phyloP scores from a whole-genome alignment of 53 echinoderm and acorn worm genomes.

The Astropecten irregularis region DNA sequence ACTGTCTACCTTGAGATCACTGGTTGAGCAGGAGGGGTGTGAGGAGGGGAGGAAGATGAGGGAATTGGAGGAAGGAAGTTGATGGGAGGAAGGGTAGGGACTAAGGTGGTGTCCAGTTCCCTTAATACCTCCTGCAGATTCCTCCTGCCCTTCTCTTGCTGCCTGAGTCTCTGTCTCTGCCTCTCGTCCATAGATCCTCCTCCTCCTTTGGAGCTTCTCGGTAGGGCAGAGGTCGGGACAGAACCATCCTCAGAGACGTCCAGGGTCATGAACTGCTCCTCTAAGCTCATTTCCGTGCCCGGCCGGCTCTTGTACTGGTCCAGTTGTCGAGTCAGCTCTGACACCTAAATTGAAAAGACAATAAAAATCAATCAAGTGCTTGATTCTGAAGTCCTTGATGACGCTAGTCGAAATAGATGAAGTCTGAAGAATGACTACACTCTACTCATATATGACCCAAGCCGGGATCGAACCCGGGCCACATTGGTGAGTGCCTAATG shows the following conservation, averaged over 20 bases:
- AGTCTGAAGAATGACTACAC: too few relatives aligned
- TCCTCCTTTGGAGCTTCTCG: conserved; percentile 53
- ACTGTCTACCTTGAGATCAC: background rate
- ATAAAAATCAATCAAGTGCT: too few relatives aligned
- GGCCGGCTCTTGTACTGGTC: conserved; percentile 67
- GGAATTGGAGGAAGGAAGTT: too few relatives aligned
- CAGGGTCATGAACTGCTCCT: conserved; percentile 99
- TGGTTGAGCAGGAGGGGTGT: background rate
- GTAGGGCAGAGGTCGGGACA: conserved; percentile 18
- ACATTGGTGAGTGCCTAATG: too few relatives aligned
- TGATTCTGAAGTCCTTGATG: too few relatives aligned
- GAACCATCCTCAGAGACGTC: conserved; percentile 57
- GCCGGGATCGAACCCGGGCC: too few relatives aligned
- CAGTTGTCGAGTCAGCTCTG: conserved; percentile 78
- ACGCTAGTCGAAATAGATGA: too few relatives aligned
- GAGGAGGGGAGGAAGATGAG: too few relatives aligned
- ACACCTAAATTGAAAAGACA: too few relatives aligned
- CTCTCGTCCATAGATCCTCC: conserved; percentile 74
- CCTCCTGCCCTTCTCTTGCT: conserved; percentile 84
- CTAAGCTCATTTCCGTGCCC: conserved; percentile 85
- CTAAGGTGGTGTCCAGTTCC: too few relatives aligned
- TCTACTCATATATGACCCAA: too few relatives aligned
- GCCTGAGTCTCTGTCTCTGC: conserved; percentile 70
- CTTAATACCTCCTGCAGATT: conserved; percentile 94
- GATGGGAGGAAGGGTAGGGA: too few relatives aligned